Conservation (phyloP, 2,888 invertebrate species). For the Eueremaeus valkanovi region DNA sequence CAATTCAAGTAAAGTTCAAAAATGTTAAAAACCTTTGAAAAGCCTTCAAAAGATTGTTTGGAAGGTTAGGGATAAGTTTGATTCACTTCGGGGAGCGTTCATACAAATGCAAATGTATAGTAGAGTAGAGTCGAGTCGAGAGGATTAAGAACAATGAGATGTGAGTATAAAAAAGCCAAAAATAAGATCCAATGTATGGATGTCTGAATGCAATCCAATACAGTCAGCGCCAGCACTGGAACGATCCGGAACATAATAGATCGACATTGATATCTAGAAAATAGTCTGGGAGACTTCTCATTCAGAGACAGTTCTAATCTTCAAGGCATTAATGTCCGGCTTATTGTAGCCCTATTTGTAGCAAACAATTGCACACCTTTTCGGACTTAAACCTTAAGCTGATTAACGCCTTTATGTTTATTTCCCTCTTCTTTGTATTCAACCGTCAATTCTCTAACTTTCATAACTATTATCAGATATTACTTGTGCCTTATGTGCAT, state of each 20-base stretch:
- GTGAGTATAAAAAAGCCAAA: neutral
- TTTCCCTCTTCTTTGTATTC: slow-evolving; percentile 19
- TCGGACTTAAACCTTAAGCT: neutral
- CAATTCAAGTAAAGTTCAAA: neutral
- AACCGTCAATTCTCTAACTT: neutral
- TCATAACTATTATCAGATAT: neutral
- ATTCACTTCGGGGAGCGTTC: slow-evolving; percentile 14
- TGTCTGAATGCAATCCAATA: neutral
- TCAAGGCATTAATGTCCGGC: slow-evolving; percentile 30
- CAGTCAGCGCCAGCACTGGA: too few relatives aligned
- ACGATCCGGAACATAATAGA: slow-evolving; percentile 25
- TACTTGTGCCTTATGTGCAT: slow-evolving; percentile 11
- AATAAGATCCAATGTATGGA: too few relatives aligned
- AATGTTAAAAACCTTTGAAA: slow-evolving; percentile 20
- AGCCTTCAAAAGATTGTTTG: neutral
- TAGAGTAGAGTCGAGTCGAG: too few relatives aligned
- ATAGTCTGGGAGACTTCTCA: neutral
- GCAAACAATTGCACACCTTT: slow-evolving; percentile 10
- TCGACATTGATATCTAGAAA: neutral
- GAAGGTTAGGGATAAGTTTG: slow-evolving; percentile 20
- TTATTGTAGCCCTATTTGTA: slow-evolving; percentile 29
- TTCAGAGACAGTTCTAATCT: slow-evolving; percentile 27
- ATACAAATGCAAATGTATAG: slow-evolving; percentile 14
- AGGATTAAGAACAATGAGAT: slow-evolving; percentile 29
- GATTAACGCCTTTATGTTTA: slow-evolving; percentile 37